A percentile compares a stretch with the other conserved stretches of the same genome.
phyloP scores from a whole-genome alignment of 2,888 invertebrate species.

The Gerris lacustris region DNA sequence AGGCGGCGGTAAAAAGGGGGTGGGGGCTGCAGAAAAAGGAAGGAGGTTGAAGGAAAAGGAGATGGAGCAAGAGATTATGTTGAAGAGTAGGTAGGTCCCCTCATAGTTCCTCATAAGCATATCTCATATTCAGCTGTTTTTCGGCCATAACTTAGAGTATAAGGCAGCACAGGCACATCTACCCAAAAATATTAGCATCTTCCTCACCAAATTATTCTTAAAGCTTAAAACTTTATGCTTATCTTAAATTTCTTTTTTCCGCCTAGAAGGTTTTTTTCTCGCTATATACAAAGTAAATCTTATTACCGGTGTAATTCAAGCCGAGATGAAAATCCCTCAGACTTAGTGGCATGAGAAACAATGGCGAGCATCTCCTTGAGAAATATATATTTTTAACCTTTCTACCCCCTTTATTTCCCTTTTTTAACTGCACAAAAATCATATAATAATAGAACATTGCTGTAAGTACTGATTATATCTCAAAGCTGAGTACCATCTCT shows the following conservation, averaged over 20 bases:
- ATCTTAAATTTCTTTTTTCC: background rate
- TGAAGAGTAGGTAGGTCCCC: background rate
- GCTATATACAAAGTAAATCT: background rate
- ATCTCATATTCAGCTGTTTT: background rate
- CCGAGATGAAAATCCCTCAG: background rate
- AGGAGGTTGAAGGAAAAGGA: too few species aligned
- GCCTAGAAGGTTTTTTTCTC: background rate
- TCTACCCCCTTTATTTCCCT: background rate
- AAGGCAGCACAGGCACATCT: background rate
- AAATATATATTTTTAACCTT: background rate
- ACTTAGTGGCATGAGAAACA: too few species aligned
- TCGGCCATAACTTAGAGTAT: background rate
- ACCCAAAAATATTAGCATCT: background rate
- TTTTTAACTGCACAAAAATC: too few species aligned
- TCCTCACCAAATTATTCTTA: background rate
- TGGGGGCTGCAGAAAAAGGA: too few species aligned
- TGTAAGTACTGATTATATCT: background rate
- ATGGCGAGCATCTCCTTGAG: too few species aligned
- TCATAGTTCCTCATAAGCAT: background rate
- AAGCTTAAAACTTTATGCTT: background rate
- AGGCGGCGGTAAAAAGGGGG: too few species aligned
- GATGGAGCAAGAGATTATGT: too few species aligned
- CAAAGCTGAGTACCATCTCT: background rate
- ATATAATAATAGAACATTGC: background rate
- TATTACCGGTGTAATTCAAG: slow-evolving; percentile 3